Conservation (phyloP, 2,888 invertebrate species). For the Empis stercorea region DNA sequence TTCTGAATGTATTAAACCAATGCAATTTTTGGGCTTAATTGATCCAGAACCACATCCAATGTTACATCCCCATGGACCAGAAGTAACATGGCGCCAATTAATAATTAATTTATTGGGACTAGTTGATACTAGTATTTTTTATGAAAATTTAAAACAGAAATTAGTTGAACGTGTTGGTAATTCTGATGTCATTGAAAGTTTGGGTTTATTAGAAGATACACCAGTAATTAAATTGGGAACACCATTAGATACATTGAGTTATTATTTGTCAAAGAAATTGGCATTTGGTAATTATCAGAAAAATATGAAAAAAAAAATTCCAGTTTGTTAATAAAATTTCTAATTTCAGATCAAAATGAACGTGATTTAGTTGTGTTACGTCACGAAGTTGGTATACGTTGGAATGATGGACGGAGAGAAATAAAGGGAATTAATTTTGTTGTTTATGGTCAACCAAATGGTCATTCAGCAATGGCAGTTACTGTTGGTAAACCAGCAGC, state of each 20-base stretch:
- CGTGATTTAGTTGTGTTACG: conserved; percentile 88
- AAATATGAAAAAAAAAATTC: too few species aligned
- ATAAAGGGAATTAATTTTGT: conserved; percentile 75
- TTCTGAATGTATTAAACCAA: conserved; percentile 71
- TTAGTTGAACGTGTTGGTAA: conserved; percentile 69
- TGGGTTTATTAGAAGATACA: conserved; percentile 78
- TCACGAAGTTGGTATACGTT: conserved; percentile 83
- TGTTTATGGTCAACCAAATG: conserved; percentile 66
- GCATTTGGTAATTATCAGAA: conserved; percentile 55
- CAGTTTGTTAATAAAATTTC: too few species aligned
- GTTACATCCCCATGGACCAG: conserved; percentile 91
- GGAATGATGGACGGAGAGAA: conserved; percentile 79
- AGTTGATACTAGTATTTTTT: conserved; percentile 75
- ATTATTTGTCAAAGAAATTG: conserved; percentile 71
- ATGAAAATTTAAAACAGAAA: conserved; percentile 79
- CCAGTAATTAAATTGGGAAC: conserved; percentile 69
- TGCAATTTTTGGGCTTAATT: conserved; percentile 79
- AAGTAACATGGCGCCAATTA: conserved; percentile 87
- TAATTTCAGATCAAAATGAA: conserved; percentile 55
- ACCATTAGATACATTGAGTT: conserved; percentile 85
- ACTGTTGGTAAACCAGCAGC: conserved; percentile 89
- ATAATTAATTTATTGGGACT: conserved; percentile 77
- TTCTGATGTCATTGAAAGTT: conserved; percentile 63
- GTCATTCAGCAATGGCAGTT: conserved; percentile 93
- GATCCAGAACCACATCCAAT: conserved; percentile 74